Evolutionary conservation across 2,113 vertebrate species (phyloP).

Genomic region (Stictonetta naevosa): DNA sequence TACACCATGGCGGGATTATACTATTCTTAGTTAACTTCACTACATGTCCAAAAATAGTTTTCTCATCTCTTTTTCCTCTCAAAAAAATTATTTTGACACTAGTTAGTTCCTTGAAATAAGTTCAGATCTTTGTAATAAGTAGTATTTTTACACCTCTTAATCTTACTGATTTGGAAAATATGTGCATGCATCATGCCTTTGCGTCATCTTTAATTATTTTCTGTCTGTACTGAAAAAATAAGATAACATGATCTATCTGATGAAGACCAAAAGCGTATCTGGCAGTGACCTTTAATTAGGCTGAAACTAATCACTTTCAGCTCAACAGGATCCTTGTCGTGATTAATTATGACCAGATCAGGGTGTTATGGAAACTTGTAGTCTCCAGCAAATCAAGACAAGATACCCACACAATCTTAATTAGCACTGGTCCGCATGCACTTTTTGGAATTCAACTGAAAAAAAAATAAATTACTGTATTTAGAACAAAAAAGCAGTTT

Average conservation of each 20-base stretch:
- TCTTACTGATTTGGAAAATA: background rate
- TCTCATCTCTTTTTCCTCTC: background rate
- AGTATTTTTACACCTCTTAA: background rate
- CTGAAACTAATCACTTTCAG: conserved; percentile 27
- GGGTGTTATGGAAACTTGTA: background rate
- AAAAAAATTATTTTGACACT: background rate
- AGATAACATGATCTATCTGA: background rate
- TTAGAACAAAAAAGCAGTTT: background rate
- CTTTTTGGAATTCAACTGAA: background rate
- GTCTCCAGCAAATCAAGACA: background rate
- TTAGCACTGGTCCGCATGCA: background rate
- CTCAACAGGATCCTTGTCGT: conserved; percentile 23
- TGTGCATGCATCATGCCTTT: background rate
- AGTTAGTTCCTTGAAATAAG: background rate
- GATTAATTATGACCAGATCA: conserved; percentile 17
- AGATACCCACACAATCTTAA: background rate
- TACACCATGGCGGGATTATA: background rate
- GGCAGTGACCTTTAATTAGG: conserved; percentile 35
- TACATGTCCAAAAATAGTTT: background rate
- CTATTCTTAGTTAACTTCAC: background rate
- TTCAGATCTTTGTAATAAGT: background rate
- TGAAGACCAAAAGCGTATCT: background rate
- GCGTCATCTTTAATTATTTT: background rate
- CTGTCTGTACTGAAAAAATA: background rate
- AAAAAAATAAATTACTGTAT: background rate